Percentiles rank a stretch among this genome's conserved stretches.
Conservation (phyloP, 1,140 invertebrate genomes). For the Megalonaias nervosa region DNA sequence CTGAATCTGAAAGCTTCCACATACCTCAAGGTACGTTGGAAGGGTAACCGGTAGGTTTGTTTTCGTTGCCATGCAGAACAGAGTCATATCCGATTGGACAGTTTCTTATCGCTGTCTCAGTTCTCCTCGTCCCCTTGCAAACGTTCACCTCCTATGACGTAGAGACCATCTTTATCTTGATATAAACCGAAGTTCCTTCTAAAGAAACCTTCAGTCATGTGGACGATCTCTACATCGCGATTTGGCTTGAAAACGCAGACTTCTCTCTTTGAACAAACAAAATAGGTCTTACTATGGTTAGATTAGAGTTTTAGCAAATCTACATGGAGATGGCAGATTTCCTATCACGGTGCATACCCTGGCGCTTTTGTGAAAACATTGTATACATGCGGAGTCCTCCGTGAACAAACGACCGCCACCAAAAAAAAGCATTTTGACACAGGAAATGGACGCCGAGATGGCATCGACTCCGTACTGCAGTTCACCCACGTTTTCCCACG, state of each 20-base stretch:
- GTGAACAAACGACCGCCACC: constrained; percentile 40
- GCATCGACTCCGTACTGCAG: constrained; percentile 43
- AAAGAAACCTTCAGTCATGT: constrained; percentile 8
- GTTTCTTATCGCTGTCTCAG: too few species aligned
- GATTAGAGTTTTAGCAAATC: too few species aligned
- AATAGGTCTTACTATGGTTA: too few species aligned
- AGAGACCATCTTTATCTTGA: neutral
- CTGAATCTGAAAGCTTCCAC: constrained; percentile 10
- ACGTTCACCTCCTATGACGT: constrained; percentile 6
- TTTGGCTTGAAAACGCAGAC: too few species aligned
- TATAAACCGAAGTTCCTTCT: constrained; percentile 18
- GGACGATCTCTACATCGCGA: too few species aligned
- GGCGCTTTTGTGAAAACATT: constrained; percentile 46
- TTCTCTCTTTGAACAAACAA: too few species aligned
- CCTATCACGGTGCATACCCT: too few species aligned
- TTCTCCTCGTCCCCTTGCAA: neutral
- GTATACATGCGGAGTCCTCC: constrained; percentile 40
- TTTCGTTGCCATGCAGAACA: constrained; percentile 4
- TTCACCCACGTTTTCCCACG: too few species aligned
- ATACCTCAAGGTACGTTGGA: constrained; percentile 22
- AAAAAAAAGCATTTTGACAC: constrained; percentile 46
- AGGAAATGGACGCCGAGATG: constrained; percentile 37
- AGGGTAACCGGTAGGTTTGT: too few species aligned
- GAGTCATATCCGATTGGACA: neutral
- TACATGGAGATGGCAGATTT: too few species aligned